These are phyloP conservation scores for Myotis yumanensis DNA, from an alignment of 2,113 vertebrate species.

Conservation along the genomic window DNA sequence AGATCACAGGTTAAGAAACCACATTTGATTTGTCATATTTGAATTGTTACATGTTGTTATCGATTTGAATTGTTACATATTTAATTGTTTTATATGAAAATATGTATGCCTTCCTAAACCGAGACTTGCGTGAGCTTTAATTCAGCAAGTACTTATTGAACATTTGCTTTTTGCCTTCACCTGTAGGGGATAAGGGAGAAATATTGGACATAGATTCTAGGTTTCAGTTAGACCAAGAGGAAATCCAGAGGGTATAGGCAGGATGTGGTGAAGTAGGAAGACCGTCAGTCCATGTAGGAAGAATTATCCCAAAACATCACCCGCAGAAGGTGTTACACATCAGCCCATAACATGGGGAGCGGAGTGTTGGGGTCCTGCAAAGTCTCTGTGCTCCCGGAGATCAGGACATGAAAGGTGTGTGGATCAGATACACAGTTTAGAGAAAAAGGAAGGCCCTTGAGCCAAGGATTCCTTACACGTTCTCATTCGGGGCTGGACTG, in stretches of 20 bases:
- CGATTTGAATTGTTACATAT: not conserved
- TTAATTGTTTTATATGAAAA: not conserved
- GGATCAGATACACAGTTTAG: not conserved
- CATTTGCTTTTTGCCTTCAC: not conserved
- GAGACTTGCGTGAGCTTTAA: not conserved
- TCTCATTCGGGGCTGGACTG: not conserved
- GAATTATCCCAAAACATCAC: not conserved
- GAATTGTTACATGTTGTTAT: not conserved
- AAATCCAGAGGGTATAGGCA: not conserved
- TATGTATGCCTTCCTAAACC: not conserved
- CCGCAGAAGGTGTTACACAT: not conserved
- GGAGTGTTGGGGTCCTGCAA: not conserved
- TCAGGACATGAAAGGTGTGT: not conserved
- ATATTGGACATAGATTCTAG: not conserved
- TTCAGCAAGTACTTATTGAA: not conserved
- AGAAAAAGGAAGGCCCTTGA: not conserved
- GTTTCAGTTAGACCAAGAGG: not conserved
- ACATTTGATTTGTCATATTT: not conserved
- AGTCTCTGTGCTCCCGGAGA: not conserved
- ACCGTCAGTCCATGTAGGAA: not conserved
- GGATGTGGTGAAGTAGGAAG: not conserved
- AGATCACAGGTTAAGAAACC: not conserved
- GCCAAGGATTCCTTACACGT: not conserved
- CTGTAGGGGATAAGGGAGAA: not conserved
- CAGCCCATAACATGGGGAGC: not conserved